phyloP scores from a whole-genome alignment of 2,113 vertebrate species.

The Pelmatolapia mariae region DNA sequence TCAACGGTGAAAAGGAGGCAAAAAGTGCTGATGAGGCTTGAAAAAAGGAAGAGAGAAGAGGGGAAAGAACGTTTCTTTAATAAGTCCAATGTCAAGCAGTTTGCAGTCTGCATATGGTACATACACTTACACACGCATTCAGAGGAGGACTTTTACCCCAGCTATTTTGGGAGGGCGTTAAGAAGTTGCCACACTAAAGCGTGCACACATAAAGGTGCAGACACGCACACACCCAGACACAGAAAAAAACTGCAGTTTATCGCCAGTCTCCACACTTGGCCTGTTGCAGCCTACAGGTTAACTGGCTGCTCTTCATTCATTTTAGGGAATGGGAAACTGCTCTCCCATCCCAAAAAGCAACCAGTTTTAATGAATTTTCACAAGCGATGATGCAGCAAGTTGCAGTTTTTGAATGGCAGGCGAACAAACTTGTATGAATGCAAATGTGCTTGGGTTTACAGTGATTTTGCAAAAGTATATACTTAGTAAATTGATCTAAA shows the following conservation, averaged over 20 bases:
- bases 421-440: neutral
- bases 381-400: conserved; percentile 53
- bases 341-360: neutral
- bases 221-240: neutral
- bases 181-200: neutral
- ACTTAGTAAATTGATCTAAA: neutral
- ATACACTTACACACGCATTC: neutral
- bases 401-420: conserved; percentile 7
- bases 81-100: conserved; percentile 42
- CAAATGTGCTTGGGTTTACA: neutral
- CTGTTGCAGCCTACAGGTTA: neutral
- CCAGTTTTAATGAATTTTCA: conserved; percentile 43
- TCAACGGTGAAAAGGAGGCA: conserved; percentile 44
- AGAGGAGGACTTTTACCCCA: neutral
- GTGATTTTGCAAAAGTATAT: neutral
- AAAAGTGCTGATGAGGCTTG: conserved; percentile 62
- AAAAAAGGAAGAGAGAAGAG: conserved; percentile 7
- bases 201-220: neutral
- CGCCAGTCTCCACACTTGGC: conserved; percentile 37
- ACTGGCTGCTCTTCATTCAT: conserved; percentile 14
- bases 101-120: conserved; percentile 27
- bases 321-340: neutral
- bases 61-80: conserved; percentile 41
- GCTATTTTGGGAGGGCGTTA: conserved; percentile 9
- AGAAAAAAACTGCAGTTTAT: conserved; percentile 40